Base-by-base conservation (phyloP, 2,888 invertebrate species). In the Fabriciana adippe region DNA sequence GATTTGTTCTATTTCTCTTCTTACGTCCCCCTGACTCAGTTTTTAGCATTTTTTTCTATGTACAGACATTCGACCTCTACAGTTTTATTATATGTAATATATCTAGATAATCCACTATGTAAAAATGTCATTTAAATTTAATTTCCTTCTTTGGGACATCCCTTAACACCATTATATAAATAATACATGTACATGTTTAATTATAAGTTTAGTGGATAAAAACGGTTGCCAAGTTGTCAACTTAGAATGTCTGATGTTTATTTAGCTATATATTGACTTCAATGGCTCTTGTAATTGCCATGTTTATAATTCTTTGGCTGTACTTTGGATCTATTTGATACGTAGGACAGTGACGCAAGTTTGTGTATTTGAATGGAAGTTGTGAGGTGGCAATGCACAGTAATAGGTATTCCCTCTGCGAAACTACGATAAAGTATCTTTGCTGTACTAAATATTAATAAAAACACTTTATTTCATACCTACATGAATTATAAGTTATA, bases 261-360 rank as follows among this genome's bases (percentile, higher is more conserved):
- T 48, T 59, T 59, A 48, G 48, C 59, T n/a, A 48, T 48, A 47
- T 59, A 48, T 59, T 57, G 57, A 45, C 57, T 45, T 47, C 45
- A 21, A 57, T 4, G 21, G 8, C 45, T 57, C 45, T 47, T 57
- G 45, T 47, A 11, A 15, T 57, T 47, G 15, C 21, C 11, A 47
- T 15, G 18, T 47, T 47, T 57, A 48, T 48, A 48, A 59, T 59
- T 48, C n/a, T 26, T 41, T 41, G n/a, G 26, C 26, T 16, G 59
- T 16, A 16, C 26, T 26, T 48, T 31, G 48, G 26, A 59, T 41
- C 59, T 8, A 47, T 16, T n/a, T 14, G 14, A 48, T n/a, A 48
- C 31, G 59, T 6, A n/a, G 26, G n/a, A 13, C 6, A 26, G 15
- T 41, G 35, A 41, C 35, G 35, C 11, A 41, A 41, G 2, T 35